Percentiles rank a stretch among this genome's conserved stretches.
These are phyloP conservation scores for Branchellion lobata DNA, from an alignment of 2,888 invertebrate species.

Conservation along the genomic window DNA sequence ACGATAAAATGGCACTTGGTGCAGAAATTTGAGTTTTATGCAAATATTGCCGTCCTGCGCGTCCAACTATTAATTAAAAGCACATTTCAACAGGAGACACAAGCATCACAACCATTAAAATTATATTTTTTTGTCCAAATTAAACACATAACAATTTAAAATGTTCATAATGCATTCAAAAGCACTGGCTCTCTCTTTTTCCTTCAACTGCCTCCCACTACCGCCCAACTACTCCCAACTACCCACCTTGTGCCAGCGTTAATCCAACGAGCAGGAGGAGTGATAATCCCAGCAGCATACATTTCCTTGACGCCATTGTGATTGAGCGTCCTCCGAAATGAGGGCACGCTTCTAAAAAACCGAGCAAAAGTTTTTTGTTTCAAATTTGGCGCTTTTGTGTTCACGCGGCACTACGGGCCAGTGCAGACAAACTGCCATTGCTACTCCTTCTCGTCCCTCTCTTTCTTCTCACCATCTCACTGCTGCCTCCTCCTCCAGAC, in stretches of 20 bases:
- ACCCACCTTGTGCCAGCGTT: slow-evolving; percentile 4
- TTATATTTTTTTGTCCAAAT: too few species aligned
- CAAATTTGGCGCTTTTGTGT: slow-evolving; percentile 16
- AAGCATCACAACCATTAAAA: too few species aligned
- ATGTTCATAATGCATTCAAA: too few species aligned
- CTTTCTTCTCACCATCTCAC: not conserved
- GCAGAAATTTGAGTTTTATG: too few species aligned
- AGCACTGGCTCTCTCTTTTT: too few species aligned
- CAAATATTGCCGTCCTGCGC: too few species aligned
- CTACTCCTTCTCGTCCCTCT: not conserved
- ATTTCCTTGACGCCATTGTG: slow-evolving; percentile 5
- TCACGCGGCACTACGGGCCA: slow-evolving; percentile 11
- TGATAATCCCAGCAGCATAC: not conserved
- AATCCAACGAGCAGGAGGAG: slow-evolving; percentile 9
- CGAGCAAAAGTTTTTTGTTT: slow-evolving; percentile 19
- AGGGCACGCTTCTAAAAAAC: slow-evolving; percentile 10
- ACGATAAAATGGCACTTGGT: too few species aligned
- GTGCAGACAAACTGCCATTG: not conserved
- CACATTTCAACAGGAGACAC: too few species aligned
- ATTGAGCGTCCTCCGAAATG: not conserved
- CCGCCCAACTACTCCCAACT: too few species aligned
- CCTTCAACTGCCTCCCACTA: too few species aligned
- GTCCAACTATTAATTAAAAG: too few species aligned
- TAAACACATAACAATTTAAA: too few species aligned
- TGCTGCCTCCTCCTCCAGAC: not conserved